Evolutionary conservation across 2,797 vertebrate species (phyloP).

Genomic region (Lagocephalus sceleratus): DNA sequence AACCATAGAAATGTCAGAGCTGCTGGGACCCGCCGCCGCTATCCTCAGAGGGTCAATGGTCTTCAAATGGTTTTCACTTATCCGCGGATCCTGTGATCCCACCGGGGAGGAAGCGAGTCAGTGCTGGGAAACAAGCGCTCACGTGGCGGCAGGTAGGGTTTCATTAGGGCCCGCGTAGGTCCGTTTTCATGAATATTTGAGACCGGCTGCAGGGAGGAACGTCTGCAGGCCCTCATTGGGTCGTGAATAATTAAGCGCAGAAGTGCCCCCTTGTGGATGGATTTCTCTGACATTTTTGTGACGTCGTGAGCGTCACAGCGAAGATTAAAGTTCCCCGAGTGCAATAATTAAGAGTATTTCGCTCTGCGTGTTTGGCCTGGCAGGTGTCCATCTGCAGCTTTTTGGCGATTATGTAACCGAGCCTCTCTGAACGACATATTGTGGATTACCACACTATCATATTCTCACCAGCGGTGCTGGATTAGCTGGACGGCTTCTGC

Average conservation of each 20-base stretch:
- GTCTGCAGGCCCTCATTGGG: conserved; percentile 4
- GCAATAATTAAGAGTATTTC: background rate
- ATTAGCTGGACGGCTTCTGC: conserved; percentile 45
- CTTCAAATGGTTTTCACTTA: conserved; percentile 63
- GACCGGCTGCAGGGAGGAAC: conserved; percentile 10
- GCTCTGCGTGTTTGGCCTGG: conserved; percentile 11
- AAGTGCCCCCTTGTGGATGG: conserved; percentile 56
- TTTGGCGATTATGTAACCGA: conserved; percentile 42
- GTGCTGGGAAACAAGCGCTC: conserved; percentile 37
- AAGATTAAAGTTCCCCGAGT: conserved; percentile 2
- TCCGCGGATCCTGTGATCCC: conserved; percentile 37
- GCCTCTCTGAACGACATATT: conserved; percentile 50
- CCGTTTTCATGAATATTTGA: conserved; percentile 40
- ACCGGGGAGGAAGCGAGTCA: conserved; percentile 42
- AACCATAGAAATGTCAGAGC: conserved; percentile 62
- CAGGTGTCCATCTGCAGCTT: conserved; percentile 40
- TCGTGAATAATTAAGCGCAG: conserved; percentile 26
- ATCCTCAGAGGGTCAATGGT: conserved; percentile 52
- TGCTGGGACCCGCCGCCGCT: conserved; percentile 48
- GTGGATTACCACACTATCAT: conserved; percentile 50
- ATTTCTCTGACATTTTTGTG: conserved; percentile 2
- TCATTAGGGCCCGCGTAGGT: conserved; percentile 38
- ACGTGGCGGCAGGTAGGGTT: conserved; percentile 41
- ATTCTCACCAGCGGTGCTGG: conserved; percentile 36
- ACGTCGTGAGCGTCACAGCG: background rate